These are phyloP conservation scores for Sceloporus tristichus DNA, from an alignment of 2,113 vertebrate species.

Conservation along the genomic window DNA sequence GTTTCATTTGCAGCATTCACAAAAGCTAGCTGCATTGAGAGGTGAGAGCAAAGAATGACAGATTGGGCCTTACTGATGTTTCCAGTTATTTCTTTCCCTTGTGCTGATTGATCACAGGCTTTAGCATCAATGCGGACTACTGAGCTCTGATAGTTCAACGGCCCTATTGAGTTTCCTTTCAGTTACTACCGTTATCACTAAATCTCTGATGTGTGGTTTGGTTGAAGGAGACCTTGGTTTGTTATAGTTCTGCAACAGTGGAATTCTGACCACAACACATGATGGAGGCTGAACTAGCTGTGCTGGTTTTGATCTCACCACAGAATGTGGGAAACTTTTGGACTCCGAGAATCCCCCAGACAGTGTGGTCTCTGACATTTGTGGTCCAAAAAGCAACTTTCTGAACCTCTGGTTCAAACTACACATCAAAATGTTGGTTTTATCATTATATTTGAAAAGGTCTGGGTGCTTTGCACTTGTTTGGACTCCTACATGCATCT, in stretches of 20 bases:
- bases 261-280: not conserved
- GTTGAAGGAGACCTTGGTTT: not conserved
- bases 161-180: not conserved
- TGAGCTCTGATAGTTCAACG: not conserved
- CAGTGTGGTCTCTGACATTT: too few species aligned
- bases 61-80: not conserved
- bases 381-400: too few species aligned
- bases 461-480: not conserved
- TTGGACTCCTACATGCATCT: not conserved
- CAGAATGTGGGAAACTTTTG: too few species aligned
- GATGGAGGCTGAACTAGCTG: too few species aligned
- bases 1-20: not conserved
- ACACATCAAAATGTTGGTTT: not conserved
- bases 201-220: not conserved
- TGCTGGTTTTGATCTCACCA: too few species aligned
- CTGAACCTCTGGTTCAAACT: not conserved
- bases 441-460: not conserved
- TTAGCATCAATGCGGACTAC: not conserved
- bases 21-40: too few species aligned
- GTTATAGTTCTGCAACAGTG: not conserved
- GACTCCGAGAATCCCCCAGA: too few species aligned
- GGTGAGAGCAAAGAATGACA: not conserved
- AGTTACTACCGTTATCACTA: not conserved
- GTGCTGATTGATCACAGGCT: constrained; percentile 8
- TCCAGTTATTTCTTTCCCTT: constrained; percentile 21